Percentiles rank a stretch among this genome's conserved stretches.
Conservation (phyloP, 2,888 invertebrate genomes). For the Coelogynopora nodosa region DNA sequence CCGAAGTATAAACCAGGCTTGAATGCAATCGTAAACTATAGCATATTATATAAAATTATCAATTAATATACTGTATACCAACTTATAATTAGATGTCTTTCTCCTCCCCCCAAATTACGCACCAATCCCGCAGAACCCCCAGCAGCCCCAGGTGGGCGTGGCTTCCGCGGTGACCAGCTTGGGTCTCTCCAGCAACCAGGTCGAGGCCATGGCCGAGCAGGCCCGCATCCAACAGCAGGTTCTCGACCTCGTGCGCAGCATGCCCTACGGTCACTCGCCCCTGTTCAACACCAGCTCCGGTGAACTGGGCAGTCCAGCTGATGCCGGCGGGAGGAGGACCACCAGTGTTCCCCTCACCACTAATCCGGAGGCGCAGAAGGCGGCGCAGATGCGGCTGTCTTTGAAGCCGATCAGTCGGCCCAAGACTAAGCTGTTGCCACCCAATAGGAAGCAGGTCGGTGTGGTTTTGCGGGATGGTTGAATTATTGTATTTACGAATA, state of each 20-base stretch:
- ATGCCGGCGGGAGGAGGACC: background rate
- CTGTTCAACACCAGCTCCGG: background rate
- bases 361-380: slow-evolving; percentile 19
- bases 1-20: no score
- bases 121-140: background rate
- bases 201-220: slow-evolving; percentile 37
- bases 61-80: no score
- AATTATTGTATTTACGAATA: no score
- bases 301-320: background rate
- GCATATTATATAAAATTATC: no score
- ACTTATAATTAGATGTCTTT: no score
- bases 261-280: slow-evolving; percentile 43
- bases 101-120: background rate
- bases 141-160: background rate
- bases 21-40: no score
- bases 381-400: slow-evolving; percentile 7
- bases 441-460: background rate
- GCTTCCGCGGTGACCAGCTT: background rate
- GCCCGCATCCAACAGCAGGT: slow-evolving; percentile 44
- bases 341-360: background rate
- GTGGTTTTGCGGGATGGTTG: no score
- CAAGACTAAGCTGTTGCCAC: background rate
- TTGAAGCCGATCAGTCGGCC: background rate
- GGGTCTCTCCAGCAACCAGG: slow-evolving; percentile 20
- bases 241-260: slow-evolving; percentile 37